phyloP scores from a whole-genome alignment of 2,888 invertebrate species.

The Leucoma salicis region DNA sequence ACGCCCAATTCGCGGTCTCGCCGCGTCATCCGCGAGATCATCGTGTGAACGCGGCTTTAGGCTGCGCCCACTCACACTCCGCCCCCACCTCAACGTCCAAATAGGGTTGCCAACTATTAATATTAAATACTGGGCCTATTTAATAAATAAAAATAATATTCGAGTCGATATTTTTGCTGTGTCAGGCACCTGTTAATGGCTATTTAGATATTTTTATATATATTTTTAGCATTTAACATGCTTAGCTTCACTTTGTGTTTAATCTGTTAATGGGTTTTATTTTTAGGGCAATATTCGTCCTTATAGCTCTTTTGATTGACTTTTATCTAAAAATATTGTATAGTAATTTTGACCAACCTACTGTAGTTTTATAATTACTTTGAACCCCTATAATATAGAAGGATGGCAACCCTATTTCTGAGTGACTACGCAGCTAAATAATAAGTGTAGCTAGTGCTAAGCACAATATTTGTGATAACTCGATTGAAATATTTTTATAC shows the following conservation, averaged over 20 bases:
- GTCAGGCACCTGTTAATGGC: no score
- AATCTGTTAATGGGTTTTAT: no score
- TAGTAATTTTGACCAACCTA: no score
- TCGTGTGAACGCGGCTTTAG: conserved; percentile 84
- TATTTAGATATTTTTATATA: no score
- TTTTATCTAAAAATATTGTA: no score
- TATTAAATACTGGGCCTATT: background rate
- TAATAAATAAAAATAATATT: no score
- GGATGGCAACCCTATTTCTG: background rate
- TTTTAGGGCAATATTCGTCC: no score
- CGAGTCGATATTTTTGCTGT: no score
- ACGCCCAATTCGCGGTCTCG: conserved; percentile 96
- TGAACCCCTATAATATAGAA: background rate
- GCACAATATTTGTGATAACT: conserved; percentile 30
- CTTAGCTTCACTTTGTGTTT: no score
- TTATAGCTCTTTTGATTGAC: no score
- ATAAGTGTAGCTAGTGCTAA: conserved; percentile 22
- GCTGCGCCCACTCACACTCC: conserved; percentile 8
- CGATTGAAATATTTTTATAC: conserved; percentile 33
- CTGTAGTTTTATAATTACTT: no score
- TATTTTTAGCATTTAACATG: no score
- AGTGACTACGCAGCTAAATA: conserved; percentile 17
- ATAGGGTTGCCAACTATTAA: background rate
- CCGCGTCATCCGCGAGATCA: conserved; percentile 96
- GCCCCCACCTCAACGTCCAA: conserved; percentile 1